These are phyloP conservation scores for Rhadina sibilatrix DNA, from an alignment of 2,113 vertebrate genomes.

Conservation along the genomic window DNA sequence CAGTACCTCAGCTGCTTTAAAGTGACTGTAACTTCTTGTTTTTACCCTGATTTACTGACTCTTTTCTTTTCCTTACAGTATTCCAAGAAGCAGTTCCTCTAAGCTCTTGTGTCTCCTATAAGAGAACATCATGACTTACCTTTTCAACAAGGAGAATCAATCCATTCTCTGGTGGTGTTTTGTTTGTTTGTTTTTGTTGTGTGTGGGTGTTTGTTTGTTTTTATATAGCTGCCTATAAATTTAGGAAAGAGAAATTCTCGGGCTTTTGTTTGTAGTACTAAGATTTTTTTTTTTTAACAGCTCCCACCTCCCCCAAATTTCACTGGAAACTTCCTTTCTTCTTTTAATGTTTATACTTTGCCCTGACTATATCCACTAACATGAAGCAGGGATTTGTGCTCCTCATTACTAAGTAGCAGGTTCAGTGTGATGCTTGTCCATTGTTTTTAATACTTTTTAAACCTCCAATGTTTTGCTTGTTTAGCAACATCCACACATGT, in stretches of 20 bases:
- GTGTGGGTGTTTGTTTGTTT: too few species aligned
- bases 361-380: background rate
- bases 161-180: background rate
- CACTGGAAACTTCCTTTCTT: background rate
- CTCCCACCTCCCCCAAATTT: fast-evolving
- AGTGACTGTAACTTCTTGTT: background rate
- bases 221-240: background rate
- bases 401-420: background rate
- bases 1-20: background rate
- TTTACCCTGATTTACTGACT: background rate
- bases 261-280: background rate
- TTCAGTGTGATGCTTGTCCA: background rate
- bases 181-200: too few species aligned
- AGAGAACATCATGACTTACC: background rate
- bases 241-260: background rate
- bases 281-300: background rate
- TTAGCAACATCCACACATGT: background rate
- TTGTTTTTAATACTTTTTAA: background rate
- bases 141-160: background rate
- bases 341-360: background rate
- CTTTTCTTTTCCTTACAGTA: background rate
- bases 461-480: background rate
- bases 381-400: background rate
- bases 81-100: background rate
- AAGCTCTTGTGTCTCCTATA: background rate